Percentiles rank a stretch among this genome's conserved stretches.
phyloP scores from a whole-genome alignment of 2,888 invertebrate genomes.

The Neoitamus cyanurus region DNA sequence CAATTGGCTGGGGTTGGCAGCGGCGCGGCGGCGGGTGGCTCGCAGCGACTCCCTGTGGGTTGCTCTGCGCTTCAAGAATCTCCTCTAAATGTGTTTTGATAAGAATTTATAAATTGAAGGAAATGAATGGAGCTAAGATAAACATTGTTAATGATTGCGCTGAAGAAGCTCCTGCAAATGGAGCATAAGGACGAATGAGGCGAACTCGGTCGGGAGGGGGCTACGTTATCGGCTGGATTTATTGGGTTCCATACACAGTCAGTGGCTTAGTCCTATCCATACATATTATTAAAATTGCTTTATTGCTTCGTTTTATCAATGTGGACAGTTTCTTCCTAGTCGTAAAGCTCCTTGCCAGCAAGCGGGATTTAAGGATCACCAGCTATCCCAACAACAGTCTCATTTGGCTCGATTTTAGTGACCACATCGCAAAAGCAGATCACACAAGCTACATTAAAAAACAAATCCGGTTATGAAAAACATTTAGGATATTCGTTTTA shows the following conservation, averaged over 20 bases:
- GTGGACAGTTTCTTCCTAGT: not conserved
- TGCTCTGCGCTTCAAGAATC: not conserved
- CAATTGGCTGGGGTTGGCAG: not conserved
- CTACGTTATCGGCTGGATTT: not conserved
- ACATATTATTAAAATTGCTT: not conserved
- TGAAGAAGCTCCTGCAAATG: not conserved
- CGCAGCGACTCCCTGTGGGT: not conserved
- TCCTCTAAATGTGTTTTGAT: not conserved
- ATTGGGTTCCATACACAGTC: not conserved
- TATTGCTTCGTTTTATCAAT: not conserved
- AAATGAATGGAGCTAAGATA: not conserved
- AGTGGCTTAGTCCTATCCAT: not conserved
- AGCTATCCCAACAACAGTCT: not conserved
- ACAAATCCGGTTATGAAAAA: too few species aligned
- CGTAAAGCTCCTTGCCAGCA: not conserved
- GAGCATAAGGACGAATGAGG: not conserved
- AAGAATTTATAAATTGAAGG: conserved; percentile 5
- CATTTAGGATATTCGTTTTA: too few species aligned
- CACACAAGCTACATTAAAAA: too few species aligned
- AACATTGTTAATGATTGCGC: not conserved
- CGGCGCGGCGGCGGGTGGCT: not conserved
- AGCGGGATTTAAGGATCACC: too few species aligned
- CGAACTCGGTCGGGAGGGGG: not conserved
- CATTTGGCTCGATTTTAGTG: not conserved
- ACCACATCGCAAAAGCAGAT: too few species aligned